These are phyloP conservation scores for Cinclus mexicanus DNA, from an alignment of 2,113 vertebrate genomes.

Conservation along the genomic window DNA sequence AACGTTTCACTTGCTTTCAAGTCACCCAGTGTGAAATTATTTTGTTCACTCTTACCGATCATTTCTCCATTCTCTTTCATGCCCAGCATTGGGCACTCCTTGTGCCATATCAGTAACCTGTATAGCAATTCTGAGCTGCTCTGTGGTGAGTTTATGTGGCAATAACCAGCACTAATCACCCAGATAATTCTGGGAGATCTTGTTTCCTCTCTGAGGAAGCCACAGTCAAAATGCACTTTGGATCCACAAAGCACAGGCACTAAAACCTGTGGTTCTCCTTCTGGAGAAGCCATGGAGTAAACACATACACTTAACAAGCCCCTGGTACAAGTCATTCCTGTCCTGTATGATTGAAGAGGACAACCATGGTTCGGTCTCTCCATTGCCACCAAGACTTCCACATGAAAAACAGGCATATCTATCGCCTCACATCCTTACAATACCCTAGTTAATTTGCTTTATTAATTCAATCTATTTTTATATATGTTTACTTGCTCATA, in stretches of 20 bases:
- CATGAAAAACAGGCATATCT: neutral
- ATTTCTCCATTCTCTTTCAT: neutral
- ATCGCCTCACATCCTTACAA: neutral
- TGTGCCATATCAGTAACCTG: neutral
- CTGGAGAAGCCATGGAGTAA: neutral
- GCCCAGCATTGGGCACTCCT: neutral
- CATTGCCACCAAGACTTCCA: neutral
- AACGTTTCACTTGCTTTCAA: neutral
- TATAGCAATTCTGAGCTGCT: neutral
- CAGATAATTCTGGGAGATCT: conserved; percentile 40
- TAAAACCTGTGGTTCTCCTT: neutral
- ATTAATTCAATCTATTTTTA: neutral
- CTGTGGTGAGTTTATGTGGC: neutral
- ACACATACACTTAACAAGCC: neutral
- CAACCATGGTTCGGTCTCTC: neutral
- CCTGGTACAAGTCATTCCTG: neutral
- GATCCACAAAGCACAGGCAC: conserved; percentile 8
- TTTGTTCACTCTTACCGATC: neutral
- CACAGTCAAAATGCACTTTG: conserved; percentile 6
- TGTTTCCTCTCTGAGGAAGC: conserved; percentile 50
- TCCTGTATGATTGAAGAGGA: neutral
- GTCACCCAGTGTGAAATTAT: neutral
- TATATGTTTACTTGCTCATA: neutral
- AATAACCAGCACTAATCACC: conserved; percentile 47
- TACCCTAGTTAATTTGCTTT: neutral